Evolutionary conservation across 2,113 vertebrate genomes (phyloP), one percentile per base, ranked within the genome.

Genomic region (Coregonus clupeaformis): DNA sequence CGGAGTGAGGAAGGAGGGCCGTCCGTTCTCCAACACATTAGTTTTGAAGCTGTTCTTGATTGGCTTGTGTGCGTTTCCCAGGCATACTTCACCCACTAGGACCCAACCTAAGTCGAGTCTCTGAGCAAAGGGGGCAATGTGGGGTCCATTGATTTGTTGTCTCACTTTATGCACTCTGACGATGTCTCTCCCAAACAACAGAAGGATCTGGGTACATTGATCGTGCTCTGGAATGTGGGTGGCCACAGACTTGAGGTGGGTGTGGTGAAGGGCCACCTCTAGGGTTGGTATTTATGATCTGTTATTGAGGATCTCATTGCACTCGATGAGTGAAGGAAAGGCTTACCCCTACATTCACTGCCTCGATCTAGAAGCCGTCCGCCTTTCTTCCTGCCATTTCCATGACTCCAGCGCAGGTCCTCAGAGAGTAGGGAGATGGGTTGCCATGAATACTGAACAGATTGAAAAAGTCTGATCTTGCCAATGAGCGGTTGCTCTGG

Each of bases 111-210:
- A 47, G 67, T 42, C 1, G 9, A 22, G 30, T 45, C 18, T 36
- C 32, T 36, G 32, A 36, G 32, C 32, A 36, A 36, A 36, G 2
- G 1, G 7, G 1, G 32, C 32, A 16, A 24, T 68, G 36, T 12
- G 27, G 4, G 24, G 29, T 27, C 27, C 29, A 29, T 32, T 66
- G 64, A 30, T 12, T 16, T 4, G 29, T 30, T 66, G 25, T 20
- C 64, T 66, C 27, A 66, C 71, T n/a, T 84, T 79, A 60, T 84
- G 76, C 7, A 36, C 71, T 32, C 29, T 45, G 4, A 84, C 52
- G 9, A 76, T 32, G 68, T 79, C 70, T 1, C 25, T 9, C 68
- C 79, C 68, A 2, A 76, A 32, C 1, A 81, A 22, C 13, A 78
- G 57, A 2, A 36, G 32, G 32, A 80, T 80, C 4, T 74, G 14